A percentile compares a stretch with the other conserved stretches of the same genome.
These are phyloP conservation scores for Brachionus paranguensis DNA, from an alignment of 1,140 invertebrate species.

Conservation along the genomic window DNA sequence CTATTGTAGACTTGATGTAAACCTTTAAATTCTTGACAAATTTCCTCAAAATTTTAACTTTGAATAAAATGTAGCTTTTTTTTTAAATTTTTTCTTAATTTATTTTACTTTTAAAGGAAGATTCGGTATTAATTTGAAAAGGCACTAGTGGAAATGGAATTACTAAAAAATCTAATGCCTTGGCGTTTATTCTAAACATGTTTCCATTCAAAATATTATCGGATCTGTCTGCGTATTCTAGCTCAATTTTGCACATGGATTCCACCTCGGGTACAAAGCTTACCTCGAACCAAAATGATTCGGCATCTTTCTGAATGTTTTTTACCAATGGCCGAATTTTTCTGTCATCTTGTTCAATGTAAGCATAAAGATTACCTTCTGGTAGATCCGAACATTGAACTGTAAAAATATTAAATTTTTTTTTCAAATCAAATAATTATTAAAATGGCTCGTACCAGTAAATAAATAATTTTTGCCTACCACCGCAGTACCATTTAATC, in stretches of 20 bases:
- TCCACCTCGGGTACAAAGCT: constrained; percentile 5
- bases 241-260: not conserved
- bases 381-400: not conserved
- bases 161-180: constrained; percentile 3
- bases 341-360: constrained; percentile 1
- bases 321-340: not conserved
- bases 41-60: constrained; percentile 9
- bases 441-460: not conserved
- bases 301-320: not conserved
- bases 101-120: not conserved
- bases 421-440: not conserved
- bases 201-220: constrained; percentile 8
- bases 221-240: not conserved
- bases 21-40: not conserved
- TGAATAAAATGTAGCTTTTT: not conserved
- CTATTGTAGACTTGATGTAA: not conserved
- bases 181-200: not conserved
- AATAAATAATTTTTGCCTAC: not conserved
- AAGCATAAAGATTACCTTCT: not conserved
- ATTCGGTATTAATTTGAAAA: not conserved
- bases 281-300: not conserved
- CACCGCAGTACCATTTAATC: not conserved
- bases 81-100: not conserved
- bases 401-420: not conserved
- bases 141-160: not conserved